A percentile compares a stretch with the other conserved stretches of the same genome.
These are phyloP conservation scores for Triplophysa dalaica DNA, from an alignment of 2,113 vertebrate species.

Conservation along the genomic window DNA sequence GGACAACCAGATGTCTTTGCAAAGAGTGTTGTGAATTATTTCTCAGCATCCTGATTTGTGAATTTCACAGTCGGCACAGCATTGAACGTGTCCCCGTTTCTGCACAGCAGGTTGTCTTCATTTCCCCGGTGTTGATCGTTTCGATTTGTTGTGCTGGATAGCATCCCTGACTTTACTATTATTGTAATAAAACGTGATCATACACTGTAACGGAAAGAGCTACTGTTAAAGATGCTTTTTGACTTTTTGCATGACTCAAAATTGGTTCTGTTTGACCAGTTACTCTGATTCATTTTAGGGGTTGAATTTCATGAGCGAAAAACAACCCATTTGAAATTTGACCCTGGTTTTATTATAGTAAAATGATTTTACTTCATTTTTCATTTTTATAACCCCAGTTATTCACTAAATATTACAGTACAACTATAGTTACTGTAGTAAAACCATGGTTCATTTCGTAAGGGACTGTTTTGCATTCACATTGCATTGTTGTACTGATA, in stretches of 20 bases:
- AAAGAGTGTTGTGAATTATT: conserved; percentile 30
- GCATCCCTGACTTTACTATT: conserved; percentile 11
- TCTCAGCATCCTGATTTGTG: conserved; percentile 22
- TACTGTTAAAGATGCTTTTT: background rate
- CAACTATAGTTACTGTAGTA: too few species aligned
- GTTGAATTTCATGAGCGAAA: background rate
- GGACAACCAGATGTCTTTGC: conserved; percentile 26
- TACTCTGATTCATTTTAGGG: background rate
- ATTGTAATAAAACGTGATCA: conserved; percentile 7
- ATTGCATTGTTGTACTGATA: too few species aligned
- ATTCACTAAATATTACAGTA: too few species aligned
- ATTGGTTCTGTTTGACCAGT: too few species aligned
- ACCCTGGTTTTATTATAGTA: too few species aligned
- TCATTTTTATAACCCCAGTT: too few species aligned
- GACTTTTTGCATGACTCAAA: background rate
- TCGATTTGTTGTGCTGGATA: conserved; percentile 24
- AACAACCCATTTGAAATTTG: too few species aligned
- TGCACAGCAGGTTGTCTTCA: conserved; percentile 16
- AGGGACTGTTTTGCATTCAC: too few species aligned
- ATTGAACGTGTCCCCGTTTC: conserved; percentile 26
- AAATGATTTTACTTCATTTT: too few species aligned
- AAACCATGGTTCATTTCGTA: too few species aligned
- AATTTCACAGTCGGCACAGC: conserved; percentile 21
- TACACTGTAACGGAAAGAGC: background rate
- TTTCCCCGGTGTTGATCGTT: background rate